These are phyloP conservation scores for Hirtodrosophila duncani DNA, from an alignment of 2,888 invertebrate species.

Conservation along the genomic window DNA sequence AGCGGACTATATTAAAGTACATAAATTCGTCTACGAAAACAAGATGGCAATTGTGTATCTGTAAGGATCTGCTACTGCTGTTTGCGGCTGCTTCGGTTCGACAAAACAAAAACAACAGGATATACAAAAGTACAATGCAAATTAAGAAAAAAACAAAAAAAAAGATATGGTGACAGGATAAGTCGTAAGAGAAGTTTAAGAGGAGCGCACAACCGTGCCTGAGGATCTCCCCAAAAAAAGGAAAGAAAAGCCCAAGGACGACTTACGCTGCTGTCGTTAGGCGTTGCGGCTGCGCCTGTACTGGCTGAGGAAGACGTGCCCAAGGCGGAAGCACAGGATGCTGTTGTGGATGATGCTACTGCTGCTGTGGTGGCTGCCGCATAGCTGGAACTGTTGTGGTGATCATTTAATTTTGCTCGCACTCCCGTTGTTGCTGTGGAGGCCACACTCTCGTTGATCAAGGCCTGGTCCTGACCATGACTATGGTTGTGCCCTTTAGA, in stretches of 20 bases:
- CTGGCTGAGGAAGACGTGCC: slow-evolving; percentile 2
- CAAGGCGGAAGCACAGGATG: slow-evolving; percentile 20
- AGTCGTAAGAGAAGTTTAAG: neutral
- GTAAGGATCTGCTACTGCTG: neutral
- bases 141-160: slow-evolving; percentile 27
- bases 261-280: slow-evolving; percentile 56
- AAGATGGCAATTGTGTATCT: too few species aligned
- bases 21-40: too few species aligned
- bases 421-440: slow-evolving; percentile 18
- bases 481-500: neutral
- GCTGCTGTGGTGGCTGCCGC: neutral
- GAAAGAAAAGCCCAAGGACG: slow-evolving; percentile 26
- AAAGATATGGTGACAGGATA: neutral
- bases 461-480: neutral
- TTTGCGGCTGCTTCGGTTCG: neutral
- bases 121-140: too few species aligned
- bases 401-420: slow-evolving; percentile 2
- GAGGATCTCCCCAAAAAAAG: slow-evolving; percentile 16
- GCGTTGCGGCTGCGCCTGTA: slow-evolving; percentile 19
- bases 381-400: neutral
- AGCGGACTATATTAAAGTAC: too few species aligned
- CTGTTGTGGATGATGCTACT: neutral
- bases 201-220: too few species aligned
- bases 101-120: neutral
- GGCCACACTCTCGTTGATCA: neutral